Base-by-base conservation (phyloP, 2,797 vertebrate species). In the Otolemur crassicaudatus region DNA sequence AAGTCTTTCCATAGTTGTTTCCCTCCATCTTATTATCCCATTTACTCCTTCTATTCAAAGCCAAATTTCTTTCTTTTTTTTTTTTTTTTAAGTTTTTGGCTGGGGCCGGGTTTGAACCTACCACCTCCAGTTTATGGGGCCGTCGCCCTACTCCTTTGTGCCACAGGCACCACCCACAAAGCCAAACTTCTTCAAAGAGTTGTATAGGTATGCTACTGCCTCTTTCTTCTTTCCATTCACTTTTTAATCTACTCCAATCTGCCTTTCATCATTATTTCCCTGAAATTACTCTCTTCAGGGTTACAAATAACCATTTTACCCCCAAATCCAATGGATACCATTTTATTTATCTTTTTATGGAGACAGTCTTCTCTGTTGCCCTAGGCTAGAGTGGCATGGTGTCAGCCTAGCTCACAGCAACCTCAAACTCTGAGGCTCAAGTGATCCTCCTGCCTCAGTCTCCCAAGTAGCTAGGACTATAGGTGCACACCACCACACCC, bases 101-200 rank as follows among this genome's bases (percentile, higher is more conserved):
- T 43, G 40, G 40, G 40, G 40, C 40, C 6, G 7, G 40, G 40
- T 43, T 43, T 43, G 40, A 43, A 43, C 40, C 40, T 5, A 43
- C 40, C 40, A 43, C 40, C 40, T 43, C 40, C 40, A 43, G 40
- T 43, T 6, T 43, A 43, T 43, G 40, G 40, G 40, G 40, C 40
- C 40, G 40, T 7, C 7, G 40, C 40, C 40, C 40, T 43, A 43
- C 40, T 43, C 40, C 40, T 43, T 43, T 43, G 40, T 43, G 40
- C 40, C 40, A 43, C 7, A 43, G 40, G 40, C 40, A 43, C 40
- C 40, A 43, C 40, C 40, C 40, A 43, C 69, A 83, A 94, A 80
- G 49, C 34, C n/a, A 83, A 65, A 88, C 46, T 61, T 77, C 29
- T 91, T 80, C n/a, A 56, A 76, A 86, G 81, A 91, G 37, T 76